Conservation (phyloP, 2,888 invertebrate genomes). For the Lasioglossum figueresi region DNA sequence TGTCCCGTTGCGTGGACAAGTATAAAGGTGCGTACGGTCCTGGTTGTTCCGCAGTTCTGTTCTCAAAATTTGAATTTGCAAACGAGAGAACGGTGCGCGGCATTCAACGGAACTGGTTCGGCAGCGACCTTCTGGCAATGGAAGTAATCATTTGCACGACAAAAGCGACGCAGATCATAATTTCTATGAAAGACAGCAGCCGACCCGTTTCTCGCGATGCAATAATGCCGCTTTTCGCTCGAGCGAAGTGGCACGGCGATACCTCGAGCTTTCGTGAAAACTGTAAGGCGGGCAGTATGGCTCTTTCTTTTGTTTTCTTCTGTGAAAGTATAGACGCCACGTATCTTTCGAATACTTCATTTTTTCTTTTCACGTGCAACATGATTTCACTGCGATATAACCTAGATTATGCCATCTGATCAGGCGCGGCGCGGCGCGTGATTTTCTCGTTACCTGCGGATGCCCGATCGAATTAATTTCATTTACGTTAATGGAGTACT, state of each 20-base stretch:
- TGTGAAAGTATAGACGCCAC: background rate
- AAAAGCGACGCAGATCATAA: conserved; percentile 18
- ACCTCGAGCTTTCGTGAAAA: conserved; percentile 5
- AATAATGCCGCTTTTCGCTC: conserved; percentile 5
- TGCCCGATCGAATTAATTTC: background rate
- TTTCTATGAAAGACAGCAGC: conserved; percentile 5
- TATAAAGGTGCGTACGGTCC: conserved; percentile 14
- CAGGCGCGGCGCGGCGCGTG: background rate
- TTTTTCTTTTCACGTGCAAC: background rate
- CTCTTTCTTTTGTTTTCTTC: background rate
- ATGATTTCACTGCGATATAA: background rate
- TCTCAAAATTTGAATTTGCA: conserved; percentile 29
- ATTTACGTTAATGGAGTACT: no score
- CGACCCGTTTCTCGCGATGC: conserved; percentile 9
- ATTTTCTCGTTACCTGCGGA: background rate
- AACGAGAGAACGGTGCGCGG: conserved; percentile 7
- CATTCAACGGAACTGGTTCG: conserved; percentile 1
- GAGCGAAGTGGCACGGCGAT: background rate
- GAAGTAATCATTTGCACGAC: conserved; percentile 11
- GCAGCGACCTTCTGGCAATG: background rate
- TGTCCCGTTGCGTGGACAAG: background rate
- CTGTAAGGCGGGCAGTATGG: background rate
- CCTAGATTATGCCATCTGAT: background rate
- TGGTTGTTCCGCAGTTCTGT: background rate
- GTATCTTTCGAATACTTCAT: background rate